phyloP scores from a whole-genome alignment of 2,113 vertebrate species.

The Nematolebias whitei region DNA sequence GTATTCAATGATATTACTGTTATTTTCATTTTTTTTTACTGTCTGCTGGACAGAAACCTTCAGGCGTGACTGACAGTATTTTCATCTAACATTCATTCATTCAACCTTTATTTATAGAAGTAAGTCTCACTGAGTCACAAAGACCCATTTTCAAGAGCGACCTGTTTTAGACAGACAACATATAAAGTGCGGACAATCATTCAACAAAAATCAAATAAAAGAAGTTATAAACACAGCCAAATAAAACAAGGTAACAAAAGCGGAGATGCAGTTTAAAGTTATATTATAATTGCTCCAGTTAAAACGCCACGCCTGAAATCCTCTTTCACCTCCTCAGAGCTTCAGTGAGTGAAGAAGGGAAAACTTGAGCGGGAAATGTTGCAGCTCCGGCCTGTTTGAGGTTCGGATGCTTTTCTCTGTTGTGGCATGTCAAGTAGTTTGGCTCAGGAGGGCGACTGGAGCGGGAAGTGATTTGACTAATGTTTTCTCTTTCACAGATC shows the following conservation, averaged over 20 bases:
- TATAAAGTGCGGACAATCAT: no score
- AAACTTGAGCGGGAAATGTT: conserved; percentile 26
- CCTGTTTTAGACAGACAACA: no score
- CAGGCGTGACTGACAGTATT: neutral
- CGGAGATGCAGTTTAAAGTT: neutral
- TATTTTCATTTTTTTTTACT: no score
- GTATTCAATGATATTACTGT: no score
- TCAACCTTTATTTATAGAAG: no score
- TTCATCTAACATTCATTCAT: no score
- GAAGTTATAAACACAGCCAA: no score
- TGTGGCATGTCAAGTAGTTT: conserved; percentile 72
- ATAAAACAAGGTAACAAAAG: no score
- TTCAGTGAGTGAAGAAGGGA: conserved; percentile 35
- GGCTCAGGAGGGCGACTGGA: conserved; percentile 54
- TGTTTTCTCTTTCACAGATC: conserved; percentile 57
- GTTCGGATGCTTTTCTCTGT: conserved; percentile 49
- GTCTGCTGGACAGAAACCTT: no score
- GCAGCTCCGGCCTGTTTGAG: conserved; percentile 29
- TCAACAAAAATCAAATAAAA: no score
- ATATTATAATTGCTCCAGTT: neutral
- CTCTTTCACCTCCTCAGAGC: conserved; percentile 12
- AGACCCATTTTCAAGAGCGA: no score
- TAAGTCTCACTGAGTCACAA: no score
- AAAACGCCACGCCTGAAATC: conserved; percentile 25
- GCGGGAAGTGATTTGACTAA: conserved; percentile 73